Conservation (phyloP, 2,113 vertebrate species). For the Calyptommatus sinebrachiatus region DNA sequence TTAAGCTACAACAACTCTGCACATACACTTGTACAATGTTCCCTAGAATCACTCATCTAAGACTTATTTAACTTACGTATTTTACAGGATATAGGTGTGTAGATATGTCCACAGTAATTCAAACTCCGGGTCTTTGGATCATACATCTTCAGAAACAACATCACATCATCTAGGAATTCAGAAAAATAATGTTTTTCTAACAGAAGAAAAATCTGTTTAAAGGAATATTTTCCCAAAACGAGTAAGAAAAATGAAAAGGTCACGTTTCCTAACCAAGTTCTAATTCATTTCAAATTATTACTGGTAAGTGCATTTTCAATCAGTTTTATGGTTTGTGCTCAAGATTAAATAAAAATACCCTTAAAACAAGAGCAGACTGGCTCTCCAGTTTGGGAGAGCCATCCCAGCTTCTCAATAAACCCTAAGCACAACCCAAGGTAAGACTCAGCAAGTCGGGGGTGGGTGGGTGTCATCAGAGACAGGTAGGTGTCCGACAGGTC, state of each 20-base stretch:
- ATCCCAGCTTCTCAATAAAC: no score
- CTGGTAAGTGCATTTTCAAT: neutral
- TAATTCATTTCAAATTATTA: neutral
- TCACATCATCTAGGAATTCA: conserved; percentile 88
- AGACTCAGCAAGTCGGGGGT: no score
- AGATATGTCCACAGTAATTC: conserved; percentile 99
- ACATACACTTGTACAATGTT: neutral
- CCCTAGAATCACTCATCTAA: neutral
- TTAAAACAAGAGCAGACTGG: no score
- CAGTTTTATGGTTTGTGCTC: neutral
- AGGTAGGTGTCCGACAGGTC: no score
- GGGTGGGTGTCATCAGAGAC: no score
- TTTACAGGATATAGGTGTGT: conserved; percentile 99
- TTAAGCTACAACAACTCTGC: neutral
- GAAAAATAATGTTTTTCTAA: conserved; percentile 2
- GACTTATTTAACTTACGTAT: conserved; percentile 82
- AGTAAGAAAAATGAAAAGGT: neutral
- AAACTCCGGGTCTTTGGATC: conserved; percentile 98
- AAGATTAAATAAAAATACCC: neutral
- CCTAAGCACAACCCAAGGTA: no score
- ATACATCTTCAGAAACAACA: conserved; percentile 99
- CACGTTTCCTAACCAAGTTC: neutral
- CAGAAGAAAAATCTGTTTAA: neutral
- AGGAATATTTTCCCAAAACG: neutral
- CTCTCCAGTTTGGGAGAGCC: no score